Evolutionary conservation across 2,797 vertebrate genomes (phyloP).

Genomic region (Sebastes diaconus): DNA sequence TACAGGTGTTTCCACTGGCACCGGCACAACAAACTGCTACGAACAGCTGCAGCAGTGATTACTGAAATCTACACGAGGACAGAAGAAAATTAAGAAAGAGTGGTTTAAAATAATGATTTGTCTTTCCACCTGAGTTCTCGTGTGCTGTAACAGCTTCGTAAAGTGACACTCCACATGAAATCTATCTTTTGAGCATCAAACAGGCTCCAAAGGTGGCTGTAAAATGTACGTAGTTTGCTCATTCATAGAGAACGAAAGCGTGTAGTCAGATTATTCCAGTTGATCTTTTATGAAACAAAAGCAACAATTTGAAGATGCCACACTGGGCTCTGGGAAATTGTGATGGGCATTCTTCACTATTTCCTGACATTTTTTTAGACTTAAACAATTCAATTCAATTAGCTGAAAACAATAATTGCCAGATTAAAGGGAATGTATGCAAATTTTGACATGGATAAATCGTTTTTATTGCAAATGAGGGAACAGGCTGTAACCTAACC

Average conservation of each 20-base stretch:
- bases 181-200: background rate
- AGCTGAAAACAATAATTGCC: background rate
- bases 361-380: background rate
- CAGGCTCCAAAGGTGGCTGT: background rate
- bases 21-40: slow-evolving; percentile 23
- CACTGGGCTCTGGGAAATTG: background rate
- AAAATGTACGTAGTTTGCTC: background rate
- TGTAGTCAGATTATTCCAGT: background rate
- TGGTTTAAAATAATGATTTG: slow-evolving; percentile 31
- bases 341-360: background rate
- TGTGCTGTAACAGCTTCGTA: slow-evolving; percentile 14
- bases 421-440: background rate
- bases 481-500: no score
- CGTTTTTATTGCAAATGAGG: no score
- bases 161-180: slow-evolving; percentile 27
- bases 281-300: background rate
- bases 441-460: no score
- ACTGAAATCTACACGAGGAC: slow-evolving; percentile 69
- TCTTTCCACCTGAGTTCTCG: slow-evolving; percentile 22
- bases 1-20: slow-evolving; percentile 36
- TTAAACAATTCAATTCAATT: background rate
- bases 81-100: slow-evolving; percentile 15
- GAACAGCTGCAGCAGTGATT: slow-evolving; percentile 37
- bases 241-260: background rate
- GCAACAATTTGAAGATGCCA: background rate